Conservation (phyloP, 1,140 invertebrate species). For the Fopius arisanus region DNA sequence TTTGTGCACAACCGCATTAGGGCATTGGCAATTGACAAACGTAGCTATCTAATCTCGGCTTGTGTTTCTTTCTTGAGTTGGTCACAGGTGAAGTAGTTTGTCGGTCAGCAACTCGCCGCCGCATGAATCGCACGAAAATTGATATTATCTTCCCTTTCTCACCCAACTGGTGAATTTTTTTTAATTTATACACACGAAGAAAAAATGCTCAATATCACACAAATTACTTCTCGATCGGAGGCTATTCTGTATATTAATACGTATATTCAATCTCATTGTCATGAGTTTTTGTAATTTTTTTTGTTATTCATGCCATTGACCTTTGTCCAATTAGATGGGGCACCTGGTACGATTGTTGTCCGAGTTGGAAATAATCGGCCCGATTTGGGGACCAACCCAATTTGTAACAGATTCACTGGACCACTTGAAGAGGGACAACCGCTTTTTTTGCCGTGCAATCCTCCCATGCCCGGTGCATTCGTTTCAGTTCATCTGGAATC, state of each 20-base stretch:
- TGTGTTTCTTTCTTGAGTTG: neutral
- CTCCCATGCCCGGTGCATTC: constrained; percentile 94
- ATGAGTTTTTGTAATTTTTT: constrained; percentile 7
- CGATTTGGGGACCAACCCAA: constrained; percentile 89
- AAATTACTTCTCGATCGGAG: neutral
- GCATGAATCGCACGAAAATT: constrained; percentile 12
- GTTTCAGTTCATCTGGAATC: constrained; percentile 90
- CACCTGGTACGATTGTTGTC: constrained; percentile 87
- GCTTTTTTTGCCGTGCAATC: constrained; percentile 91
- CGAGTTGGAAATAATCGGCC: constrained; percentile 94
- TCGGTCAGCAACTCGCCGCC: constrained; percentile 27
- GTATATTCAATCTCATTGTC: neutral
- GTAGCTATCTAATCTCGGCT: constrained; percentile 32
- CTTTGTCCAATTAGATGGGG: constrained; percentile 65
- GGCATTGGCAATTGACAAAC: constrained; percentile 23
- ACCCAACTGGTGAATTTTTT: neutral
- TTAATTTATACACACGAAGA: too few species aligned
- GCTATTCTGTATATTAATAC: neutral
- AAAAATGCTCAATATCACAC: too few species aligned
- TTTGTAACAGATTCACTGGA: constrained; percentile 90
- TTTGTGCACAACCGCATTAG: neutral
- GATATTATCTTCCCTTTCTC: neutral
- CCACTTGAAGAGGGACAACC: constrained; percentile 89
- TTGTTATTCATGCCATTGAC: too few species aligned
- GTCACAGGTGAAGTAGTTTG: constrained; percentile 51